Evolutionary conservation across 2,797 vertebrate genomes (phyloP), one percentile per base, ranked within the genome.

Genomic region (Tiaroga cobitis): DNA sequence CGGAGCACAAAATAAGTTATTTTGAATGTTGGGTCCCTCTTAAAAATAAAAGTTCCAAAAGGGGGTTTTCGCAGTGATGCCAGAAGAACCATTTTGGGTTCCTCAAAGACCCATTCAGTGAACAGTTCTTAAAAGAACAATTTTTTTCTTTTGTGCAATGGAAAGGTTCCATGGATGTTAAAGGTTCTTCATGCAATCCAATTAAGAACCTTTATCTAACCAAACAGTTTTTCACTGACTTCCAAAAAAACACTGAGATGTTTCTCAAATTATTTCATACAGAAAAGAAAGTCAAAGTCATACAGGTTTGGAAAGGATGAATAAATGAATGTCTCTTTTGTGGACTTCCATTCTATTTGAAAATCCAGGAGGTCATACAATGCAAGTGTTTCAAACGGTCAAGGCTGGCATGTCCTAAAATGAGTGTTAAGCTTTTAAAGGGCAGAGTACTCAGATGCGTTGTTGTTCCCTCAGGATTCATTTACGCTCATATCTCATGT

Each of bases 281-380:
- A 43, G 39, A 21, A 26, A 72, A 69, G 2, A 72, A 26, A 26
- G n/a, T 46, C 15, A 72, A 26, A 26, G n/a, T 46, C 15, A 46
- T n/a, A 8, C 68, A 70, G 11, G 24, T 69, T 69, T 70, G 24
- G 24, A 72, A 43, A 8, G 16, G 16, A 49, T 49, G 46, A 18
- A 49, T 26, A 26, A 46, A 72, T 26, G 0, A 8, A 39, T 59
- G 10, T 69, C 18, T 68, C 1, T 49, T 18, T 29, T 32, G 43
- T 18, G 29, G 46, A 75, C 26, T 21, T 34, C 9, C 56, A 26
- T 16, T 49, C 46, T 26, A 56, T 37, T 37, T 24, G 54, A 7
- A 76, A 76, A 76, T 46, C 26, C n/a, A 65, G 18, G n/a, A 32
- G 59, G 76, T 79, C n/a, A 29, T 78, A 5, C 11, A n/a, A 46